Conservation (phyloP, 2,797 vertebrate species). For the Fundulus diaphanus region DNA sequence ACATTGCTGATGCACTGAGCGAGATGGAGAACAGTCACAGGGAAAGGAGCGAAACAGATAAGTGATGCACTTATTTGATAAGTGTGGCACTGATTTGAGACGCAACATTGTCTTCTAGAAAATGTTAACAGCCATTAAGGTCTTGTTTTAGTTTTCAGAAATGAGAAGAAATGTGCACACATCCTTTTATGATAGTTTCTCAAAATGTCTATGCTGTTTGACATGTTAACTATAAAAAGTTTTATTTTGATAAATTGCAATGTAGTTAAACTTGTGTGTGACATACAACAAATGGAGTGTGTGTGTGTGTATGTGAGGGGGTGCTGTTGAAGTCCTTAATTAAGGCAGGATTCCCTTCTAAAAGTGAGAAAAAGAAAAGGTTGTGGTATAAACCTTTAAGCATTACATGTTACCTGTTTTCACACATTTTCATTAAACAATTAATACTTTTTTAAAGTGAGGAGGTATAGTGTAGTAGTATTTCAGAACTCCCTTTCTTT, state of each 20-base stretch:
- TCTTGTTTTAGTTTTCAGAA: background rate
- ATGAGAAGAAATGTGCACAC: background rate
- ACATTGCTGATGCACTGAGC: background rate
- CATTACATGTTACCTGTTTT: background rate
- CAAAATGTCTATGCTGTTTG: background rate
- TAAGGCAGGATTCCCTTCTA: background rate
- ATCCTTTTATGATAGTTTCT: background rate
- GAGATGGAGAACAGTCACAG: background rate
- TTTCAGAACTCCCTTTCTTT: background rate
- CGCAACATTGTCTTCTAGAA: background rate
- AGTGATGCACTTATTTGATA: too few species aligned
- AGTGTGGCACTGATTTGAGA: background rate
- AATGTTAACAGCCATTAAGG: background rate
- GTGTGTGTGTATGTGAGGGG: too few species aligned
- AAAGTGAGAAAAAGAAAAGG: background rate
- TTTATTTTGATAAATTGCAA: background rate
- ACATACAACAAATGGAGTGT: background rate
- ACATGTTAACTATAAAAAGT: background rate
- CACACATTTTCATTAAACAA: background rate
- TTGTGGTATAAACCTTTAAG: background rate
- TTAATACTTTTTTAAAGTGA: background rate
- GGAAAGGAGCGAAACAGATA: background rate
- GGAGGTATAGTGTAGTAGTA: background rate
- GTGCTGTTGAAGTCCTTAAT: background rate
- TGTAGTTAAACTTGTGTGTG: background rate